phyloP scores from a whole-genome alignment of 1,140 invertebrate species.

The Zaprionus gabonicus region DNA sequence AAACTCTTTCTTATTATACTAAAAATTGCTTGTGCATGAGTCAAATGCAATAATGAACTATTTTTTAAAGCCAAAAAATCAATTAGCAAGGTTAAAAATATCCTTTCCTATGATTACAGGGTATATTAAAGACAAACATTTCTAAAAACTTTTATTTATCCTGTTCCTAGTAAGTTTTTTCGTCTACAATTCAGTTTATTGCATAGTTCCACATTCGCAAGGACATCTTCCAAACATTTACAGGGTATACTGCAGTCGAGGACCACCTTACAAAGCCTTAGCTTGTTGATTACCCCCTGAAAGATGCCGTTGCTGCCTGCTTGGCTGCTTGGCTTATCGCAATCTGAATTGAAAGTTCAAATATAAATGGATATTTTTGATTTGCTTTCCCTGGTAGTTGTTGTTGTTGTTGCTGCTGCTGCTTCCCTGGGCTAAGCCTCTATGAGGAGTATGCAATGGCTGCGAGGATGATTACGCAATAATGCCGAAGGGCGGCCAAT shows the following conservation, averaged over 20 bases:
- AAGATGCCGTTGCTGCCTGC: background rate
- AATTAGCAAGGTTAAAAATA: background rate
- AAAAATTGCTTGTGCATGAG: background rate
- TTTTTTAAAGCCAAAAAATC: background rate
- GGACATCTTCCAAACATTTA: background rate
- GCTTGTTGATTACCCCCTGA: slow-evolving; percentile 29
- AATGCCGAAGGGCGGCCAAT: slow-evolving; percentile 43
- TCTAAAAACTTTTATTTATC: no score
- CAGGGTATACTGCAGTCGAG: slow-evolving; percentile 14
- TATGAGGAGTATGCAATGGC: slow-evolving; percentile 25
- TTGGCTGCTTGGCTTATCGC: slow-evolving; percentile 44
- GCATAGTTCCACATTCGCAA: background rate
- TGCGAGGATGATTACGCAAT: slow-evolving; percentile 35
- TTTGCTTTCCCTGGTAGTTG: slow-evolving; percentile 33
- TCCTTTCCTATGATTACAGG: background rate
- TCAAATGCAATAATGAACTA: background rate
- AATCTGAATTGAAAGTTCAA: slow-evolving; percentile 56
- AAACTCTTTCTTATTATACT: background rate
- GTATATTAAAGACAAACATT: background rate
- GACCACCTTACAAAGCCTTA: background rate
- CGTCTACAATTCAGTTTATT: background rate
- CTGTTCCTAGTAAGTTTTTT: no score
- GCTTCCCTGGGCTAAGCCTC: slow-evolving; percentile 28
- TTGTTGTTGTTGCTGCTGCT: background rate
- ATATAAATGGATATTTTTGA: slow-evolving; percentile 52